Conservation (phyloP, 2,888 invertebrate genomes). For the Galeopsomyia nigrocyanea region DNA sequence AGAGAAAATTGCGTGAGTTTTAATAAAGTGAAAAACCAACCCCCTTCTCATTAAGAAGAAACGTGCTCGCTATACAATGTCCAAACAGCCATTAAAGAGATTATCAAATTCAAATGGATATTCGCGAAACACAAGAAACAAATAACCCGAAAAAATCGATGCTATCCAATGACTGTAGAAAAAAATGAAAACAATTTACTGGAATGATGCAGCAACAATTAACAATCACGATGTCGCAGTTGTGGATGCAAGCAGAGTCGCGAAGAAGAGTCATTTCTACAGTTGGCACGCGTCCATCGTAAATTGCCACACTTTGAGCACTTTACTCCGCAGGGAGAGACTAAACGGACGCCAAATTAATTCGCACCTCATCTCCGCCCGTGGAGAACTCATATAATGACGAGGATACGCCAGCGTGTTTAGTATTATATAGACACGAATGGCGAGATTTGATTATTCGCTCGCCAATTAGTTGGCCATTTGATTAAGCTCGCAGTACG, state of each 20-base stretch:
- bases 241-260: no score
- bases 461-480: no score
- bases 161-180: no score
- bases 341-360: constrained; percentile 24
- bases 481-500: no score
- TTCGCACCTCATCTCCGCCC: constrained; percentile 9
- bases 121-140: background rate
- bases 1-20: constrained; percentile 18
- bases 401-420: no score
- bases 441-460: no score
- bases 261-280: constrained; percentile 23
- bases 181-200: no score
- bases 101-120: constrained; percentile 32
- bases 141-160: no score
- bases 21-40: constrained; percentile 35
- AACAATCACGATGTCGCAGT: no score
- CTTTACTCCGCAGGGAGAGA: constrained; percentile 14
- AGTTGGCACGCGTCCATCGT: constrained; percentile 22
- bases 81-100: constrained; percentile 14
- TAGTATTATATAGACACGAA: no score
- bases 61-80: constrained; percentile 25
- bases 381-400: background rate
- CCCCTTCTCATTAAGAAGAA: constrained; percentile 34
- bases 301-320: constrained; percentile 3
- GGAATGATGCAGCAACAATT: no score